phyloP scores from a whole-genome alignment of 1,140 invertebrate species.

The Manduca sexta region DNA sequence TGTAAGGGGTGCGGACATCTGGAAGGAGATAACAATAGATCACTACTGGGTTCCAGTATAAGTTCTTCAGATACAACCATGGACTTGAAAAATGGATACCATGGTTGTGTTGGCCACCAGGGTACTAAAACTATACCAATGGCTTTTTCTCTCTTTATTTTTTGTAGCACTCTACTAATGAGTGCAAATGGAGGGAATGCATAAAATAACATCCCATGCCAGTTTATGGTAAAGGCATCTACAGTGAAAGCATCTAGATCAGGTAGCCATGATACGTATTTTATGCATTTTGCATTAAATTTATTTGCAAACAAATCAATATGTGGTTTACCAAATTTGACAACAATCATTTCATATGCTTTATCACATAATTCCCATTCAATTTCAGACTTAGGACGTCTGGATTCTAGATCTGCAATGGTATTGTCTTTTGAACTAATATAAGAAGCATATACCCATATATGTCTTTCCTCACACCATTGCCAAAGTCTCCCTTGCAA shows the following conservation, averaged over 20 bases:
- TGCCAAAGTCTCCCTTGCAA: neutral
- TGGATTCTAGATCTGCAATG: too few species aligned
- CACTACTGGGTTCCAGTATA: too few species aligned
- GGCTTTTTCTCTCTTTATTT: constrained; percentile 8
- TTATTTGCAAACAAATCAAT: constrained; percentile 10
- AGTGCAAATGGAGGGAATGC: constrained; percentile 13
- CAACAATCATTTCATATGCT: neutral
- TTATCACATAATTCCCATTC: constrained; percentile 1
- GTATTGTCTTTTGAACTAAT: too few species aligned
- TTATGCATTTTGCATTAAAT: constrained; percentile 6
- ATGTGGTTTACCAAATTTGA: neutral
- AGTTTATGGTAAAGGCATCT: constrained; percentile 10
- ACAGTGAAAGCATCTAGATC: constrained; percentile 4
- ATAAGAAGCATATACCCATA: neutral
- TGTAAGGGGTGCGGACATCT: too few species aligned
- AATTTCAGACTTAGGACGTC: neutral
- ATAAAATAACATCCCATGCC: constrained; percentile 5
- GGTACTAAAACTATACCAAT: constrained; percentile 10
- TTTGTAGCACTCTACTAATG: constrained; percentile 4
- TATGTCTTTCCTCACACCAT: neutral
- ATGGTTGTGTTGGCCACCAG: constrained; percentile 9
- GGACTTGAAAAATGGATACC: constrained; percentile 5
- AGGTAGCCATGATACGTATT: constrained; percentile 6
- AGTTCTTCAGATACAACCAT: too few species aligned
- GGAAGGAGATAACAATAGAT: too few species aligned